These are phyloP conservation scores for Trachelipus rathkii DNA, from an alignment of 1,140 invertebrate genomes.

Conservation along the genomic window DNA sequence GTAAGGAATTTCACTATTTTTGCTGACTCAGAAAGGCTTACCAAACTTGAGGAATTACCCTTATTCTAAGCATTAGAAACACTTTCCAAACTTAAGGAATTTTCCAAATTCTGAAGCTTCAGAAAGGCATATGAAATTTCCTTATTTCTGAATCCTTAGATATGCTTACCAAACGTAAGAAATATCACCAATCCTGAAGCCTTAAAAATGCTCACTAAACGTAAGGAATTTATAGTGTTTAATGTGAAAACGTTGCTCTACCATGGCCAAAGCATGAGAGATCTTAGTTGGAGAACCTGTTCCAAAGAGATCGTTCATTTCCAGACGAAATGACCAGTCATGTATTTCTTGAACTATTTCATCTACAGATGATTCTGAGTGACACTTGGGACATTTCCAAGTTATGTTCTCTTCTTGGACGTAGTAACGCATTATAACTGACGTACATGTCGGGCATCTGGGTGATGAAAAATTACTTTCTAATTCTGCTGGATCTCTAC, in stretches of 20 bases:
- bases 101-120: no score
- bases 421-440: conserved; percentile 52
- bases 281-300: conserved; percentile 12
- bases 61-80: no score
- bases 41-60: no score
- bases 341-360: conserved; percentile 60
- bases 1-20: no score
- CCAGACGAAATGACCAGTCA: conserved; percentile 46
- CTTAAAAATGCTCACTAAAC: no score
- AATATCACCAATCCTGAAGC: no score
- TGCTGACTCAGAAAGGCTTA: no score
- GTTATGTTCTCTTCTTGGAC: conserved; percentile 57
- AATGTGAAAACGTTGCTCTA: conserved; percentile 27
- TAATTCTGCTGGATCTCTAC: conserved; percentile 36
- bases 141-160: no score
- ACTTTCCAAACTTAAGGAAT: no score
- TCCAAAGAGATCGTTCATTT: conserved; percentile 32
- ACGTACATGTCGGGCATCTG: conserved; percentile 34
- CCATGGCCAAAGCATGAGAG: neutral
- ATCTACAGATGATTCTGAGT: conserved; percentile 55
- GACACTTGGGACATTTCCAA: conserved; percentile 63
- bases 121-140: no score
- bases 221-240: conserved; percentile 35
- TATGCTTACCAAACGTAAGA: no score
- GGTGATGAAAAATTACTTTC: conserved; percentile 39